Evolutionary conservation across 2,888 invertebrate species (phyloP).

Genomic region (Diachrysia chrysitis): DNA sequence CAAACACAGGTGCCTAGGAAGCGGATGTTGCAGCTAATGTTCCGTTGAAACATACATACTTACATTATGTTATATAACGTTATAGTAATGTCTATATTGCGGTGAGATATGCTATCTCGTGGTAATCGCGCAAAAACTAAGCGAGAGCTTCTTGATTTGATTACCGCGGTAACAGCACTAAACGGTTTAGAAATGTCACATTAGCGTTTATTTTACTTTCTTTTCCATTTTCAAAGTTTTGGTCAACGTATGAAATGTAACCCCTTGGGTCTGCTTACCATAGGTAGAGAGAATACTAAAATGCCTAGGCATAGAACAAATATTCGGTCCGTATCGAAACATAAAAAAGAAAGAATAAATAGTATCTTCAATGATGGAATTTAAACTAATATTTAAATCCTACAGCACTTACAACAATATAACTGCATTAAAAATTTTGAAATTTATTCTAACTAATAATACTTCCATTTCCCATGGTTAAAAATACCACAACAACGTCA

Average conservation of each 20-base stretch:
- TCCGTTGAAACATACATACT: neutral
- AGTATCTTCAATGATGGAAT: no score
- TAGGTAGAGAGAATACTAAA: no score
- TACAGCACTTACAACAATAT: neutral
- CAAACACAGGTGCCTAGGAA: constrained; percentile 52
- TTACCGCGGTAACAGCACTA: neutral
- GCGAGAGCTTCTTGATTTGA: neutral
- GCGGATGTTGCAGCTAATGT: constrained; percentile 11
- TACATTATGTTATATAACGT: constrained; percentile 7
- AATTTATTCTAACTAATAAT: no score
- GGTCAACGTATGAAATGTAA: no score
- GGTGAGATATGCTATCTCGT: neutral
- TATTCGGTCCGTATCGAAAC: no score
- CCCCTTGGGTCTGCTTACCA: no score
- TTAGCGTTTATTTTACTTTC: neutral
- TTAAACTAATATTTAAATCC: no score
- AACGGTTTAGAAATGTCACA: neutral
- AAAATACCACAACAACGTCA: neutral
- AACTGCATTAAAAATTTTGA: no score
- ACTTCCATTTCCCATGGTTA: neutral
- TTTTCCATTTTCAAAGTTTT: neutral
- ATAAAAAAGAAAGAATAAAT: no score
- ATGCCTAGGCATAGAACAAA: no score
- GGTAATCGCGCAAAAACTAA: neutral
- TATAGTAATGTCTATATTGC: neutral